A percentile compares a stretch with the other conserved stretches of the same genome.
phyloP scores from a whole-genome alignment of 2,888 invertebrate species.

The Pseudoips prasinana region DNA sequence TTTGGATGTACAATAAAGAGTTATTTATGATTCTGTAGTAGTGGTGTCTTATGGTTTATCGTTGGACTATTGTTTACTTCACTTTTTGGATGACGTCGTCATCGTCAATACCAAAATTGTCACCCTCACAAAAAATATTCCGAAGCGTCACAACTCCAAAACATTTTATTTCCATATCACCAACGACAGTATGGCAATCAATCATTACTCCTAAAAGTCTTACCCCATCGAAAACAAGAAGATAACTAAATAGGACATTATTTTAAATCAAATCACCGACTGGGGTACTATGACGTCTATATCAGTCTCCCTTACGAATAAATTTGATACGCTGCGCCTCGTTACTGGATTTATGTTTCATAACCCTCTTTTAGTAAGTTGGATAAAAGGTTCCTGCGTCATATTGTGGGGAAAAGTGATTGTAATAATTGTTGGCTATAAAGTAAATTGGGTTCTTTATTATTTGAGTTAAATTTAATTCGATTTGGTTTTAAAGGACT shows the following conservation, averaged over 20 bases:
- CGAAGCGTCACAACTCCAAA: no score
- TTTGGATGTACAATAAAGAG: no score
- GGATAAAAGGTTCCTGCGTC: background rate
- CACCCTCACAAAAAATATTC: no score
- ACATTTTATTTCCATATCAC: background rate
- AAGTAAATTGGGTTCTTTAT: slow-evolving; percentile 26
- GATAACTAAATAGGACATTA: slow-evolving; percentile 29
- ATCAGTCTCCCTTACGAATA: slow-evolving; percentile 45
- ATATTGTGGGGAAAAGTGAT: slow-evolving; percentile 22
- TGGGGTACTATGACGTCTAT: slow-evolving; percentile 47
- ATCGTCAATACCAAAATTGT: no score
- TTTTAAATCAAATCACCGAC: slow-evolving; percentile 35
- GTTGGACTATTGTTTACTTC: no score
- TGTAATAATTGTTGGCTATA: slow-evolving; percentile 27
- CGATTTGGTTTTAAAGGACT: no score
- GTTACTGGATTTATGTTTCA: slow-evolving; percentile 33
- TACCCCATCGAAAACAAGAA: slow-evolving; percentile 21
- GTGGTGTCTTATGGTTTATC: no score
- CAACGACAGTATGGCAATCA: background rate
- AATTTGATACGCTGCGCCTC: slow-evolving; percentile 50
- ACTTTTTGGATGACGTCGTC: no score
- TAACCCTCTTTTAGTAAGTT: background rate
- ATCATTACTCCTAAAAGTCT: background rate
- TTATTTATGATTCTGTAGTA: no score
- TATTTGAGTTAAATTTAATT: background rate